Conservation (phyloP, 2,797 vertebrate species). For the Etheostoma nigrum region DNA sequence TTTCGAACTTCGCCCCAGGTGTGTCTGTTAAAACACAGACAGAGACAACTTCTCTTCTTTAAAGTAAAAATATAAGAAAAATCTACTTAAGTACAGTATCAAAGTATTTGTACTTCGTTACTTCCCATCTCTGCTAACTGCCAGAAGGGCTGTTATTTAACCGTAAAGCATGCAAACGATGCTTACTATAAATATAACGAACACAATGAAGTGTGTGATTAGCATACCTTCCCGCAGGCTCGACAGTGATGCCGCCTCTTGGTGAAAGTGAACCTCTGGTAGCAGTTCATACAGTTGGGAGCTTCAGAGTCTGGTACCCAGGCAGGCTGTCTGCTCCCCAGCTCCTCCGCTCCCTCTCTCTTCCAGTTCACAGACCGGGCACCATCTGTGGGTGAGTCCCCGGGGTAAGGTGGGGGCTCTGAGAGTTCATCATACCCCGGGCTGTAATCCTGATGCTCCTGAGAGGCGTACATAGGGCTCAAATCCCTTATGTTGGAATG, state of each 20-base stretch:
- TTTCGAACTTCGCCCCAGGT: no score
- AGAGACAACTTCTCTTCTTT: no score
- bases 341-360: conserved; percentile 67
- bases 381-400: conserved; percentile 57
- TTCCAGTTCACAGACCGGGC: conserved; percentile 52
- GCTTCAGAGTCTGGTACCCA: conserved; percentile 97
- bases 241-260: conserved; percentile 96
- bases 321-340: conserved; percentile 88
- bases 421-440: conserved; percentile 81
- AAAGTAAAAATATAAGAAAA: no score
- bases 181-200: no score
- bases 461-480: conserved; percentile 45
- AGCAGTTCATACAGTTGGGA: conserved; percentile 95
- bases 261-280: conserved; percentile 94
- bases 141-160: no score
- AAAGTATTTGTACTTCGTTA: no score
- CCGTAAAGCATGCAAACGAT: no score
- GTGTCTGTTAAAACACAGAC: no score
- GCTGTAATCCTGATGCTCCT: conserved; percentile 70
- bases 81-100: no score
- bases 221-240: conserved; percentile 92
- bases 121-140: no score
- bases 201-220: not conserved
- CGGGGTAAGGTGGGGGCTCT: conserved; percentile 83
- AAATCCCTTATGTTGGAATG: conserved; percentile 43